These are phyloP conservation scores for Psylliodes chrysocephalus DNA, from an alignment of 2,888 invertebrate genomes.

Conservation along the genomic window DNA sequence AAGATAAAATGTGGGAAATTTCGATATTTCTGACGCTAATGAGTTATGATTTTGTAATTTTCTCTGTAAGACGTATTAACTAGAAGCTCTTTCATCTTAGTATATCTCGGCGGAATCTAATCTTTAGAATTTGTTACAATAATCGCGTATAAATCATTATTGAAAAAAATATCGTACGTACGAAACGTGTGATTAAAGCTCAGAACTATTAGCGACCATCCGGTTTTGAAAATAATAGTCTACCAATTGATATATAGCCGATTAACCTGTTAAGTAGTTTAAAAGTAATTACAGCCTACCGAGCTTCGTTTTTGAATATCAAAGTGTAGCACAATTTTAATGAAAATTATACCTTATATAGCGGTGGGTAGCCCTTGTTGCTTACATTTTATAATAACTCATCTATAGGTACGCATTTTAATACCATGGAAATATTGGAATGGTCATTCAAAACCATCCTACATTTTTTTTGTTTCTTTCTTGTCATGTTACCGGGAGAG, in stretches of 20 bases:
- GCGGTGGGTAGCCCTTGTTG: slow-evolving; percentile 32
- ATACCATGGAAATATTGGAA: slow-evolving; percentile 29
- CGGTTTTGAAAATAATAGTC: slow-evolving; percentile 53
- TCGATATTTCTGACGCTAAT: not conserved
- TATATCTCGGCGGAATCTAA: not conserved
- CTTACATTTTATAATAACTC: slow-evolving; percentile 33
- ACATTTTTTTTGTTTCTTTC: not conserved
- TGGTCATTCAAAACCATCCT: slow-evolving; percentile 13
- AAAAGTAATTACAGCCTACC: slow-evolving; percentile 53
- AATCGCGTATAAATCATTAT: slow-evolving; percentile 23
- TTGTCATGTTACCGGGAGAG: not conserved
- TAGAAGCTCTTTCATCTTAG: not conserved
- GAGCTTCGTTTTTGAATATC: slow-evolving; percentile 48
- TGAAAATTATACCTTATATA: slow-evolving; percentile 45
- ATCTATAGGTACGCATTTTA: slow-evolving; percentile 31
- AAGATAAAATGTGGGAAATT: not conserved
- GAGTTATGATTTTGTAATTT: not conserved
- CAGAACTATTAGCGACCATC: slow-evolving; percentile 52
- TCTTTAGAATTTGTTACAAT: slow-evolving; percentile 23
- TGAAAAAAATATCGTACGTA: slow-evolving; percentile 28
- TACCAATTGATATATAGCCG: slow-evolving; percentile 53
- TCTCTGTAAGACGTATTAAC: not conserved
- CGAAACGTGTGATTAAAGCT: slow-evolving; percentile 44
- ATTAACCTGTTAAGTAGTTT: slow-evolving; percentile 54
- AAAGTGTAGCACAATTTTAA: slow-evolving; percentile 48